Evolutionary conservation across 2,888 invertebrate species (phyloP).

Genomic region (Tachystola acroxantha): DNA sequence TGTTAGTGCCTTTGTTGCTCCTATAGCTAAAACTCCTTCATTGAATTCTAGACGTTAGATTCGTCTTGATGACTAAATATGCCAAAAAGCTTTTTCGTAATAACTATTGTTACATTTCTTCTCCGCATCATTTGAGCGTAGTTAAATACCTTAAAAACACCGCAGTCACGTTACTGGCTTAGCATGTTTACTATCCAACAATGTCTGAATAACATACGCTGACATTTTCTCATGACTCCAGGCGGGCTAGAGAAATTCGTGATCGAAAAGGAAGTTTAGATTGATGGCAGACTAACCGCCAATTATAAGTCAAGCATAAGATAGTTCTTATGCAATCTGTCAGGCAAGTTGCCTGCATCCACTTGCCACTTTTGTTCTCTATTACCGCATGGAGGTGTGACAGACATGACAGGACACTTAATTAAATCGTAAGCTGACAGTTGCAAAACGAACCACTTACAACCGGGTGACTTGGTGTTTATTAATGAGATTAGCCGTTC

Average conservation of each 20-base stretch:
- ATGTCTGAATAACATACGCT: conserved; percentile 37
- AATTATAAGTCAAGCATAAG: conserved; percentile 51
- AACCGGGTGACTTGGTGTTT: conserved; percentile 35
- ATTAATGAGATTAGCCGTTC: conserved; percentile 47
- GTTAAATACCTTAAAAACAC: too few relatives aligned
- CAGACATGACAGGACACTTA: conserved; percentile 40
- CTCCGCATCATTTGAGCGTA: too few relatives aligned
- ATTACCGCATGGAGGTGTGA: conserved; percentile 34
- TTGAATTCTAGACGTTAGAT: too few relatives aligned
- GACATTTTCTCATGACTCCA: conserved; percentile 57
- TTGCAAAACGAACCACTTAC: conserved; percentile 39
- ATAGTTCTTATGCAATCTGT: conserved; percentile 43
- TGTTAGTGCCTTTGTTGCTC: too few relatives aligned
- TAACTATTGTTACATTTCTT: too few relatives aligned
- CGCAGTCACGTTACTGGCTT: too few relatives aligned
- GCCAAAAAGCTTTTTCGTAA: too few relatives aligned
- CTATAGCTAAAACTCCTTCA: too few relatives aligned
- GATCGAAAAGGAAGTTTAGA: conserved; percentile 52
- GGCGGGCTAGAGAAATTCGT: conserved; percentile 42
- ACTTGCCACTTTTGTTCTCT: conserved; percentile 37
- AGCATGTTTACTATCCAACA: too few relatives aligned
- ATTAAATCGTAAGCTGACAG: conserved; percentile 49
- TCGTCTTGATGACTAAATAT: too few relatives aligned
- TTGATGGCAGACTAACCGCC: conserved; percentile 45
- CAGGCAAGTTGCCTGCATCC: conserved; percentile 22